Evolutionary conservation across 2,797 vertebrate genomes (phyloP).

Genomic region (Enteromius radiatus): DNA sequence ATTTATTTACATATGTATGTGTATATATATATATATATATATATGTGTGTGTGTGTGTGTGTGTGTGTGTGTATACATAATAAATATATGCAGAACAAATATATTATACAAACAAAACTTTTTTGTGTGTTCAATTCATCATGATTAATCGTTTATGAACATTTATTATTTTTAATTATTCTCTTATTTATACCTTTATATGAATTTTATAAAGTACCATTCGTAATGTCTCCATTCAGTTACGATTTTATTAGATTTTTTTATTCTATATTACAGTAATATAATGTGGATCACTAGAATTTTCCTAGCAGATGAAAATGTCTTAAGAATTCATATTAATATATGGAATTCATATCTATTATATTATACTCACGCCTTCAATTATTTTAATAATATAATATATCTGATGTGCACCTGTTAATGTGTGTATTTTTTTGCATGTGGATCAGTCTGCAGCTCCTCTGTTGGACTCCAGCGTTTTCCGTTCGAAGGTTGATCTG

Average conservation of each 20-base stretch:
- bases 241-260: not conserved
- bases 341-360: too few relatives aligned
- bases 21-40: not conserved
- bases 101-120: too few relatives aligned
- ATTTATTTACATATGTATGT: not conserved
- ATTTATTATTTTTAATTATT: not conserved
- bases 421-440: not conserved
- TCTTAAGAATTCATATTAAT: too few relatives aligned
- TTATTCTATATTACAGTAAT: not conserved
- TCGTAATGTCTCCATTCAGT: not conserved
- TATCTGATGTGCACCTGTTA: not conserved
- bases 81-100: too few relatives aligned
- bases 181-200: not conserved
- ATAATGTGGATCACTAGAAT: not conserved
- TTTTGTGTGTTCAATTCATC: too few relatives aligned
- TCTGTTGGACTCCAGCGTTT: constrained; percentile 84
- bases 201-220: not conserved
- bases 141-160: too few relatives aligned
- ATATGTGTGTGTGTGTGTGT: not conserved
- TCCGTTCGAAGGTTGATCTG: constrained; percentile 83
- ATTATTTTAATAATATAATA: too few relatives aligned
- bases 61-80: too few relatives aligned
- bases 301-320: too few relatives aligned
- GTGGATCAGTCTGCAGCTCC: constrained; percentile 76
- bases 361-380: too few relatives aligned